A percentile compares a stretch with the other conserved stretches of the same genome.
These are phyloP conservation scores for Heterohyrax brucei DNA, from an alignment of 2,797 vertebrate species.

Conservation along the genomic window DNA sequence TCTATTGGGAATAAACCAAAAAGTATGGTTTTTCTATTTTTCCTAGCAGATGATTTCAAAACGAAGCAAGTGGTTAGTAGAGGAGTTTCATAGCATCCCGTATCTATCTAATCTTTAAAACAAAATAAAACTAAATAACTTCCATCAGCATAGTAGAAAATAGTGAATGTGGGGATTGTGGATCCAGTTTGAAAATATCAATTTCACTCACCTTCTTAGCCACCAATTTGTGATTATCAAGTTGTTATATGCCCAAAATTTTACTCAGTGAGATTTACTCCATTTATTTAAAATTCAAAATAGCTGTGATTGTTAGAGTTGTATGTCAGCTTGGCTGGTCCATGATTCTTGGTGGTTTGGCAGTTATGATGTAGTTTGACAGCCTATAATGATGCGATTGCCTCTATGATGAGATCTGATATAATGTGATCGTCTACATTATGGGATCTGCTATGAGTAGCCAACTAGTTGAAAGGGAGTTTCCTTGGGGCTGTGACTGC, in stretches of 20 bases:
- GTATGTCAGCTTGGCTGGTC: too few relatives aligned
- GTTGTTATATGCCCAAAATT: not conserved
- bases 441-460: too few relatives aligned
- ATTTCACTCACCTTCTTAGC: conserved; percentile 47
- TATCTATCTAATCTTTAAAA: not conserved
- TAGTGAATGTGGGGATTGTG: conserved; percentile 42
- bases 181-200: conserved; percentile 39
- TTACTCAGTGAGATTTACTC: conserved; percentile 49
- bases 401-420: too few relatives aligned
- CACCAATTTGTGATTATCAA: conserved; percentile 53
- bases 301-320: not conserved
- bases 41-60: not conserved
- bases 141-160: conserved; percentile 50
- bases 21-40: conserved; percentile 22
- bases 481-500: too few relatives aligned
- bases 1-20: conserved; percentile 53
- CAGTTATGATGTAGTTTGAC: too few relatives aligned
- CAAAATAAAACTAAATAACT: conserved; percentile 45
- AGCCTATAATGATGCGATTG: too few relatives aligned
- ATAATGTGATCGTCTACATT: too few relatives aligned
- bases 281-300: conserved; percentile 56
- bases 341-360: too few relatives aligned
- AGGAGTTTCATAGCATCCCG: not conserved
- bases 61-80: conserved; percentile 7
- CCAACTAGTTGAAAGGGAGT: too few relatives aligned